These are phyloP conservation scores for Drosophila ficusphila DNA, from an alignment of 1,140 invertebrate species.

Conservation along the genomic window DNA sequence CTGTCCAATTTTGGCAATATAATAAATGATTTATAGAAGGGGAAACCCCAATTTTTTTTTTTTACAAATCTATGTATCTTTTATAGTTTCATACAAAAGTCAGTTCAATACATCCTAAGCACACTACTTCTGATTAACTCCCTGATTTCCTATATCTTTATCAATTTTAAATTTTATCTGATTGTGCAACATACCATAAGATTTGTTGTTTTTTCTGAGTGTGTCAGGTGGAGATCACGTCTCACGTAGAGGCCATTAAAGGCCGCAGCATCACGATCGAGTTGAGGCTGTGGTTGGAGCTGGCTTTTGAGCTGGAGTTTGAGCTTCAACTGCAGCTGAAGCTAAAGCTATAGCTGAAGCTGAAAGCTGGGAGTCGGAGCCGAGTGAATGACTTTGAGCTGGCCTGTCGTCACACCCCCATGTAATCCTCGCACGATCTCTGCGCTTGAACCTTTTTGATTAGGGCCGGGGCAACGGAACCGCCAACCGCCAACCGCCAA, in stretches of 20 bases:
- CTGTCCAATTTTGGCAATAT: neutral
- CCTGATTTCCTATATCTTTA: too few species aligned
- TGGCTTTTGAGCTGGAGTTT: slow-evolving; percentile 23
- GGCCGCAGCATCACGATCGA: slow-evolving; percentile 71
- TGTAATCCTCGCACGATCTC: slow-evolving; percentile 79
- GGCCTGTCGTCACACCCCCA: slow-evolving; percentile 71
- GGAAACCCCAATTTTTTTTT: too few species aligned
- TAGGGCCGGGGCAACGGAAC: slow-evolving; percentile 28
- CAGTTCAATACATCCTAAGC: too few species aligned
- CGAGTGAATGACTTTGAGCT: slow-evolving; percentile 59
- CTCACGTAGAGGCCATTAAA: slow-evolving; percentile 76
- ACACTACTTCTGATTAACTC: too few species aligned
- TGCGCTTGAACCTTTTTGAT: slow-evolving; percentile 59
- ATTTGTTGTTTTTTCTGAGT: slow-evolving; percentile 12
- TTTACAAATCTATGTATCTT: too few species aligned
- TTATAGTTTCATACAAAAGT: too few species aligned
- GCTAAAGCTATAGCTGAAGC: too few species aligned
- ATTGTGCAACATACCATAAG: too few species aligned
- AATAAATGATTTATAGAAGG: too few species aligned
- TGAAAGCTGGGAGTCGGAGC: slow-evolving; percentile 19
- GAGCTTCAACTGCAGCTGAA: too few species aligned
- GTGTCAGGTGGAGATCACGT: slow-evolving; percentile 28
- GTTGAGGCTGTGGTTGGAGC: slow-evolving; percentile 15
- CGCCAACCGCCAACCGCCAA: slow-evolving; percentile 14
- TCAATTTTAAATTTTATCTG: too few species aligned